These are phyloP conservation scores for Gymnoscelis rufifasciata DNA, from an alignment of 2,888 invertebrate genomes.

Conservation along the genomic window DNA sequence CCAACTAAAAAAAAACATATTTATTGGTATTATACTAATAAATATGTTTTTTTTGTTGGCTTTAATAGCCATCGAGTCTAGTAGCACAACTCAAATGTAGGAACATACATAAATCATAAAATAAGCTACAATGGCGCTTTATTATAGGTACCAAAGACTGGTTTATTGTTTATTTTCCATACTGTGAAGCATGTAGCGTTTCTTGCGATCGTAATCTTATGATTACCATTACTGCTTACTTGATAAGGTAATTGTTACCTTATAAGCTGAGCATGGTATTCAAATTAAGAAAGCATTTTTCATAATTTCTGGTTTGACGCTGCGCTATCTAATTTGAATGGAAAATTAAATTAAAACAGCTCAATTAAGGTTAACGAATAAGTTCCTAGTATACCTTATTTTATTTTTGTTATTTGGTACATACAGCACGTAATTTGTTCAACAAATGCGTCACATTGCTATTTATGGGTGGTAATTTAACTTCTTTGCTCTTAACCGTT, in stretches of 20 bases:
- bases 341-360: constrained; percentile 12
- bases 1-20: too few species aligned
- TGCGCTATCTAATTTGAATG: constrained; percentile 2
- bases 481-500: constrained; percentile 5
- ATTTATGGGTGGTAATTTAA: constrained; percentile 11
- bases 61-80: too few species aligned
- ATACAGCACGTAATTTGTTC: too few species aligned
- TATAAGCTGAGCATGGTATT: background rate
- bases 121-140: background rate
- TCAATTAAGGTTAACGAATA: constrained; percentile 14
- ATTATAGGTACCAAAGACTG: constrained; percentile 1
- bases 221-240: background rate
- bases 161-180: background rate
- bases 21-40: too few species aligned
- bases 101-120: background rate
- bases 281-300: background rate
- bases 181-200: background rate
- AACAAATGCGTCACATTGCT: too few species aligned
- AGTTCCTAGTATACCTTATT: constrained; percentile 3
- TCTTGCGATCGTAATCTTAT: background rate
- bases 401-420: background rate
- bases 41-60: too few species aligned
- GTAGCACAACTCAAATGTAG: too few species aligned
- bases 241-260: background rate
- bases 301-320: background rate